Conservation (phyloP, 2,888 invertebrate species). For the Gortyna flavago region DNA sequence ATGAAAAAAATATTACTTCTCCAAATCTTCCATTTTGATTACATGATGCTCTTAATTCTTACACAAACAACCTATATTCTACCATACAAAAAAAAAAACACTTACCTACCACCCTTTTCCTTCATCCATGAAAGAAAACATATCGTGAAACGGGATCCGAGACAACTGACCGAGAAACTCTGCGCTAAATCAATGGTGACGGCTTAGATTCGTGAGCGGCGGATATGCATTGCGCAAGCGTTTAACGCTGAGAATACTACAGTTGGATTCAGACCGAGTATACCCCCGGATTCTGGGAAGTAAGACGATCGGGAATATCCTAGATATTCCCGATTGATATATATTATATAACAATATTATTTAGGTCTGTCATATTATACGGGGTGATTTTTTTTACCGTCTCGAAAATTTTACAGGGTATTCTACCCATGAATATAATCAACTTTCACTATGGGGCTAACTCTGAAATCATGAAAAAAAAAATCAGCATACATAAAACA, state of each 20-base stretch:
- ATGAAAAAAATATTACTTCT: no score
- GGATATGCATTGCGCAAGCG: background rate
- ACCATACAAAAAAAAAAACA: background rate
- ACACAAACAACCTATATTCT: background rate
- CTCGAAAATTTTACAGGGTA: no score
- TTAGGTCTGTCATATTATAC: no score
- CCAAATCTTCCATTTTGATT: no score
- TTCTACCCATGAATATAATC: no score
- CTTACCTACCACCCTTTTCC: no score
- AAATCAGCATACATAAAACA: no score
- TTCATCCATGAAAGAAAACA: background rate
- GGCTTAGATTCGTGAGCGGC: background rate
- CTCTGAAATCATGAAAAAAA: no score
- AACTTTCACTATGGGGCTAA: no score
- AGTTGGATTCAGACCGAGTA: background rate
- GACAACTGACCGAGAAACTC: background rate
- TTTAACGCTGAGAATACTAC: background rate
- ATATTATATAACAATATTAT: background rate
- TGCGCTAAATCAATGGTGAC: constrained; percentile 25
- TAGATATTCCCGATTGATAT: no score
- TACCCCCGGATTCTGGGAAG: background rate
- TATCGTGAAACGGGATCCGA: constrained; percentile 1
- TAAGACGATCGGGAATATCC: background rate
- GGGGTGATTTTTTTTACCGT: no score
- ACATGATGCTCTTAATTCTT: no score